Percentiles rank a stretch among this genome's conserved stretches.
phyloP scores from a whole-genome alignment of 2,888 invertebrate genomes.

The Hecatera dysodea region DNA sequence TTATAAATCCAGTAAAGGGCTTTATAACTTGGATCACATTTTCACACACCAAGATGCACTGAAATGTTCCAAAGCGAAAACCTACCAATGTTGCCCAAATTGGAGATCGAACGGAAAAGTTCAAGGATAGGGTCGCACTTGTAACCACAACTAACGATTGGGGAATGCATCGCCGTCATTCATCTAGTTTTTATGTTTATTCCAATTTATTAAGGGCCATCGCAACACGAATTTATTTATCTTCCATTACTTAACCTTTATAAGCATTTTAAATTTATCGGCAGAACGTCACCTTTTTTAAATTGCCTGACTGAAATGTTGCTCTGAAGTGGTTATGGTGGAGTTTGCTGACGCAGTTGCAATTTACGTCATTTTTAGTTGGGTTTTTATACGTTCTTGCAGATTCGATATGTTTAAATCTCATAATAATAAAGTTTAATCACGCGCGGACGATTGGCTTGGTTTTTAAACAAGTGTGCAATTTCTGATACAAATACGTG shows the following conservation, averaged over 20 bases:
- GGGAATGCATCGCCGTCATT: background rate
- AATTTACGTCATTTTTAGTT: background rate
- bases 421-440: background rate
- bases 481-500: constrained; percentile 3
- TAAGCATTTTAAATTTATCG: background rate
- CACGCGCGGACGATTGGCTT: background rate
- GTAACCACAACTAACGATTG: background rate
- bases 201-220: background rate
- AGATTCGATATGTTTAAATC: background rate
- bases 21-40: too few relatives aligned
- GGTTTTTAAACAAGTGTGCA: background rate
- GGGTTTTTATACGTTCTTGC: background rate
- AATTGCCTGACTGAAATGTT: constrained; percentile 4
- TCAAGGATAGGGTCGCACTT: background rate
- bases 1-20: too few relatives aligned
- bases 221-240: background rate
- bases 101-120: background rate
- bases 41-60: too few relatives aligned
- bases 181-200: background rate
- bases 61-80: background rate
- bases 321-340: background rate
- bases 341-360: constrained; percentile 18
- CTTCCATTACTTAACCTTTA: background rate
- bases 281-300: background rate
- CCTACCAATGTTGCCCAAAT: background rate